A percentile compares a stretch with the other conserved stretches of the same genome.
Conservation (phyloP, 2,113 vertebrate species). For the Ramphastos sulfuratus region DNA sequence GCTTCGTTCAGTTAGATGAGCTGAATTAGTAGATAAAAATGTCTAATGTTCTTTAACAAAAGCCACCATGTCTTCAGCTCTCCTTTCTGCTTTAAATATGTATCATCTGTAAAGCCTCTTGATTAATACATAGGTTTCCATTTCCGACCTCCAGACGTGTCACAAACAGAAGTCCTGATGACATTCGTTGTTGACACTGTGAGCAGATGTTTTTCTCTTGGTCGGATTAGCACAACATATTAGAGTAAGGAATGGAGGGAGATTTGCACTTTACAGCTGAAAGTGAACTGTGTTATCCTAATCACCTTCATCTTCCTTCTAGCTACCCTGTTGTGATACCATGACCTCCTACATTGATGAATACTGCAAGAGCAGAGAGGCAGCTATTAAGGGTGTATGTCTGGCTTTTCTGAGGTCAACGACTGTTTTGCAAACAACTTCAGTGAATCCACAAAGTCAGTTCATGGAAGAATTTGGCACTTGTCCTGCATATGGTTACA, state of each 20-base stretch:
- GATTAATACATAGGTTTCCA: not conserved
- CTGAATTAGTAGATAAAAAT: not conserved
- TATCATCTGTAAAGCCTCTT: not conserved
- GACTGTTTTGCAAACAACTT: conserved; percentile 58
- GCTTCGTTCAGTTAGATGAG: not conserved
- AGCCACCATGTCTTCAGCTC: not conserved
- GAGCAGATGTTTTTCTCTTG: not conserved
- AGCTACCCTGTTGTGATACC: conserved; percentile 21
- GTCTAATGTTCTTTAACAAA: not conserved
- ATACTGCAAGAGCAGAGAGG: not conserved
- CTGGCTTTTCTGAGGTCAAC: conserved; percentile 42
- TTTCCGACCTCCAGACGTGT: not conserved
- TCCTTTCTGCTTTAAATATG: not conserved
- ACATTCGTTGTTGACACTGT: not conserved
- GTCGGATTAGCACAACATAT: not conserved
- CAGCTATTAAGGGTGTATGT: conserved; percentile 9
- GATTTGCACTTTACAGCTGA: not conserved
- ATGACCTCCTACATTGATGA: conserved; percentile 56
- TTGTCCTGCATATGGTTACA: not conserved
- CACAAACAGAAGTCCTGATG: not conserved
- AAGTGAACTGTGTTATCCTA: not conserved
- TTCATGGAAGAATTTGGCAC: conserved; percentile 26
- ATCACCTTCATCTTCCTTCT: conserved; percentile 49
- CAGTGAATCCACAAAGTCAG: conserved; percentile 30
- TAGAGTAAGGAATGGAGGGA: not conserved